These are phyloP conservation scores for Halichoerus grypus DNA, from an alignment of 2,113 vertebrate genomes.

Conservation along the genomic window DNA sequence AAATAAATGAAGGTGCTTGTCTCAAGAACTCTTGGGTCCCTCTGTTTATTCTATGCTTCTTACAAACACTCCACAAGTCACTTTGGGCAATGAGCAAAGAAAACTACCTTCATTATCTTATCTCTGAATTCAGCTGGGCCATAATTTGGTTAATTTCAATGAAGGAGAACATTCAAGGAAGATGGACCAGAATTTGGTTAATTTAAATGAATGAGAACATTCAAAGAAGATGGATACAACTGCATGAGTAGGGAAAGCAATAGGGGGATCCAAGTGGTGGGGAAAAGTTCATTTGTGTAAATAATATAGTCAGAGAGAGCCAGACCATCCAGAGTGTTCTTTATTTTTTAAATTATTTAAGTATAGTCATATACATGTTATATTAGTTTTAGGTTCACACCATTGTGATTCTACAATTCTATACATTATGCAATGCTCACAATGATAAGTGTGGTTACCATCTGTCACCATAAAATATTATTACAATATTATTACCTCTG, in stretches of 20 bases:
- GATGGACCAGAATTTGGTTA: background rate
- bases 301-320: background rate
- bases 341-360: no score
- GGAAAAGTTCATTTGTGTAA: background rate
- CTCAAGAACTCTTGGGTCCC: background rate
- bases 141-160: conserved; percentile 34
- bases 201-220: no score
- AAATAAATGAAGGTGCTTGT: background rate
- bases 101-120: background rate
- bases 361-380: no score
- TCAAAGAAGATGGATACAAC: background rate
- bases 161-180: conserved; percentile 8
- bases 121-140: background rate
- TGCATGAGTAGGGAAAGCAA: background rate
- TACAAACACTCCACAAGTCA: background rate
- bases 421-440: no score
- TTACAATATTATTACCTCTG: no score
- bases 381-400: no score
- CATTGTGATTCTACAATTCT: no score
- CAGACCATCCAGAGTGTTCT: background rate
- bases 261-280: background rate
- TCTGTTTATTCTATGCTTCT: background rate
- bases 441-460: no score
- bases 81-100: background rate
- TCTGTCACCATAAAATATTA: no score